Conservation (phyloP, 2,888 invertebrate species). For the Gibbula magus region DNA sequence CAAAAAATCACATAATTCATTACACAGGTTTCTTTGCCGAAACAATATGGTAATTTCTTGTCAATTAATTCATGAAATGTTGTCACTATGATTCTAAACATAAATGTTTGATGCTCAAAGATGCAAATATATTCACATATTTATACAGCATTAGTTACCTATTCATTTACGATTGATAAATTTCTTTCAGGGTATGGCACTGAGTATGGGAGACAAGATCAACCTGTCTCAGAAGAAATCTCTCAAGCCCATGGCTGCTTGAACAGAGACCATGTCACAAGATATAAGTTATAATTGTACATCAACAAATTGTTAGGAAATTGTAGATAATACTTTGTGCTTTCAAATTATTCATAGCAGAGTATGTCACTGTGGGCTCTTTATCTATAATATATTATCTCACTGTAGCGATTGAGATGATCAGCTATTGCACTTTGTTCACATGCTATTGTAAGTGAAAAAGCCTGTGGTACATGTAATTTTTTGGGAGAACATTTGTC, state of each 20-base stretch:
- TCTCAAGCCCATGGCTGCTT: conserved; percentile 23
- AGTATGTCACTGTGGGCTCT: too few relatives aligned
- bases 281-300: neutral
- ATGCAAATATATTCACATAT: neutral
- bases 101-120: neutral
- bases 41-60: too few relatives aligned
- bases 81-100: too few relatives aligned
- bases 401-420: too few relatives aligned
- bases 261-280: neutral
- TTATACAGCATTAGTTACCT: neutral
- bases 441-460: too few relatives aligned
- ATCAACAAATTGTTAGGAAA: neutral
- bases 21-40: too few relatives aligned
- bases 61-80: too few relatives aligned
- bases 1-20: too few relatives aligned
- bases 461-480: too few relatives aligned
- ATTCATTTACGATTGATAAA: conserved; percentile 33
- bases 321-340: neutral
- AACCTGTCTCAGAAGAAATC: conserved; percentile 79
- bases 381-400: too few relatives aligned
- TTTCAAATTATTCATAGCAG: neutral
- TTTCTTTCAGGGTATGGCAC: conserved; percentile 92
- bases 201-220: conserved; percentile 98
- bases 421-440: too few relatives aligned
- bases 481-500: neutral